Percentiles rank a stretch among this genome's conserved stretches.
These are phyloP conservation scores for Orthosia gracilis DNA, from an alignment of 2,888 invertebrate species.

Conservation along the genomic window DNA sequence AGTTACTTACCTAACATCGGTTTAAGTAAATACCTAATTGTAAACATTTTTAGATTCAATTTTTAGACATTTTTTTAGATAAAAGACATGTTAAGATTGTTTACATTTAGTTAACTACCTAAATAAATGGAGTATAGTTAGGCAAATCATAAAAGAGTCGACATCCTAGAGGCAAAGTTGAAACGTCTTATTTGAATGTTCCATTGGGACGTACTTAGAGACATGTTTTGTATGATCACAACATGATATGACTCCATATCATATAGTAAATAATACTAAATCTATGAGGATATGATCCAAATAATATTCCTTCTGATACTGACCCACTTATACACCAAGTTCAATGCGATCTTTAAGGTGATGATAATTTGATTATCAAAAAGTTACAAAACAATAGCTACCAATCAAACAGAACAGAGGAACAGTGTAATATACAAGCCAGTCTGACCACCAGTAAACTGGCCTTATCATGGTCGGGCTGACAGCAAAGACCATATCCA, in stretches of 20 bases:
- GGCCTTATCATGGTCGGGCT: neutral
- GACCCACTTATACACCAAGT: neutral
- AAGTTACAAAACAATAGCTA: neutral
- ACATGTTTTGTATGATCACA: too few species aligned
- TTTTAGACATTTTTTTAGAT: too few species aligned
- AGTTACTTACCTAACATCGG: too few species aligned
- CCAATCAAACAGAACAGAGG: neutral
- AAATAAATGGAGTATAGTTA: too few species aligned
- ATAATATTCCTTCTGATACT: neutral
- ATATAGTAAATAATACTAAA: neutral
- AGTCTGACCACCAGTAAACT: neutral
- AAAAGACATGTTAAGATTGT: too few species aligned
- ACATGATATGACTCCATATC: too few species aligned
- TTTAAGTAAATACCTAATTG: too few species aligned
- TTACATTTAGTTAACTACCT: too few species aligned
- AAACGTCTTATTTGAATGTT: neutral
- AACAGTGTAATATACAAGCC: neutral
- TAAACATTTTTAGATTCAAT: too few species aligned
- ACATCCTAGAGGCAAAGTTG: neutral
- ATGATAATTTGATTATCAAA: slow-evolving; percentile 8
- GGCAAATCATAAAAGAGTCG: neutral
- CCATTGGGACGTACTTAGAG: neutral
- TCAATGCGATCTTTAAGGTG: neutral
- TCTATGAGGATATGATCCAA: neutral
- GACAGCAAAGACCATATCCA: neutral